These are phyloP conservation scores for Dipodomys spectabilis DNA, from an alignment of 2,113 vertebrate species.

Conservation along the genomic window DNA sequence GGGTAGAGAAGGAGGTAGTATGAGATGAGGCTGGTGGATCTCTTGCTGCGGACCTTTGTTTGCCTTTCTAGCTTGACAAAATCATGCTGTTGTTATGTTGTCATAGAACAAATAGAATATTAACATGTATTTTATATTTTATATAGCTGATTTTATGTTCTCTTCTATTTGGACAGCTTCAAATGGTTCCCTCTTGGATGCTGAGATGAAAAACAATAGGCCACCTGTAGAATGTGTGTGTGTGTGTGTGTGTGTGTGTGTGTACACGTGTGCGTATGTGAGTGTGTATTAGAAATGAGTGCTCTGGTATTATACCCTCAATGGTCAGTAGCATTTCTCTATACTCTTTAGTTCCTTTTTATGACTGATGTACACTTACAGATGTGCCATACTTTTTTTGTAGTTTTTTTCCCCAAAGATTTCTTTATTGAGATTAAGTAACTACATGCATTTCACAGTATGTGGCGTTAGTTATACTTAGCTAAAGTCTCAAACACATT, in stretches of 20 bases:
- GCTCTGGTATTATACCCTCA: background rate
- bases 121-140: background rate
- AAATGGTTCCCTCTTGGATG: background rate
- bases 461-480: too few species aligned
- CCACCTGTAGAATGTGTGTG: background rate
- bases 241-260: background rate
- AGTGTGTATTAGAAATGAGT: background rate
- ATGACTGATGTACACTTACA: background rate
- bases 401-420: too few species aligned
- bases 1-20: background rate
- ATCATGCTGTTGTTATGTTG: background rate
- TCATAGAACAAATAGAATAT: slow-evolving; percentile 6
- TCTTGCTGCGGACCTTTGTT: background rate
- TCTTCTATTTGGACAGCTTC: background rate
- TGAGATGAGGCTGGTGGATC: background rate
- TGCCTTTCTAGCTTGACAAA: slow-evolving; percentile 22
- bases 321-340: background rate
- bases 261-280: too few species aligned
- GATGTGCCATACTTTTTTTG: background rate
- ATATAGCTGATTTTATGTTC: background rate
- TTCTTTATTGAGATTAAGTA: too few species aligned
- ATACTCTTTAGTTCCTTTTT: background rate
- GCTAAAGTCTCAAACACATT: too few species aligned
- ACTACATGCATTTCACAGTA: too few species aligned
- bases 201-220: background rate